Conservation (phyloP, 2,797 vertebrate genomes). For the Etheostoma nigrum region DNA sequence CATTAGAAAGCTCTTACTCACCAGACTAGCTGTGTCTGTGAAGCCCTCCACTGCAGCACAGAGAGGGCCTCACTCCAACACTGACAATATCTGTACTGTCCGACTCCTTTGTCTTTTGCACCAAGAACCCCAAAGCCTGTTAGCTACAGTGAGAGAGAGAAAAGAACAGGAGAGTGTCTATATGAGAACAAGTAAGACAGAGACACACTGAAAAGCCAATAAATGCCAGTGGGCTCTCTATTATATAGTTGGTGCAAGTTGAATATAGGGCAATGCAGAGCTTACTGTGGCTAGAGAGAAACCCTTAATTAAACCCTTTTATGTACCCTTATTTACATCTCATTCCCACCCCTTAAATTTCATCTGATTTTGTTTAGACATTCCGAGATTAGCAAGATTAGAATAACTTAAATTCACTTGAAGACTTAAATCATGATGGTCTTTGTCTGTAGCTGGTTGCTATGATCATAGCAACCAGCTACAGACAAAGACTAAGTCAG, state of each 20-base stretch:
- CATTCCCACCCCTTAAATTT: not conserved
- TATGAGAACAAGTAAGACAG: conserved; percentile 35
- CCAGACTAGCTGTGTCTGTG: conserved; percentile 84
- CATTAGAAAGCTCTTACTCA: conserved; percentile 62
- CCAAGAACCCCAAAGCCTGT: conserved; percentile 58
- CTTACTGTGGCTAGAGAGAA: not conserved
- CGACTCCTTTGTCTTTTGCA: conserved; percentile 64
- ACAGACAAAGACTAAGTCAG: too few relatives aligned
- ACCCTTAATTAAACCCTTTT: not conserved
- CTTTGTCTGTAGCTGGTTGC: conserved; percentile 46
- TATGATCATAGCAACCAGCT: too few relatives aligned
- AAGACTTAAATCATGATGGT: not conserved
- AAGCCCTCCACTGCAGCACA: conserved; percentile 90
- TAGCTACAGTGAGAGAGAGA: conserved; percentile 43
- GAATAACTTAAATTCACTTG: not conserved
- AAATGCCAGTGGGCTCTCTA: conserved; percentile 28
- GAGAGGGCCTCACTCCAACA: conserved; percentile 84
- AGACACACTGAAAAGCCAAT: conserved; percentile 44
- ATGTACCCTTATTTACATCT: not conserved
- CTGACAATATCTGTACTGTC: conserved; percentile 62
- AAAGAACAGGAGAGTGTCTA: conserved; percentile 27
- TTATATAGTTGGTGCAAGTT: conserved; percentile 31
- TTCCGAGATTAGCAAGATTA: not conserved
- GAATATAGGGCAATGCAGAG: conserved; percentile 12
- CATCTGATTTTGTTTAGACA: not conserved